Evolutionary conservation across 2,113 vertebrate genomes (phyloP).

Genomic region (Petrocephalus microphthalmus): DNA sequence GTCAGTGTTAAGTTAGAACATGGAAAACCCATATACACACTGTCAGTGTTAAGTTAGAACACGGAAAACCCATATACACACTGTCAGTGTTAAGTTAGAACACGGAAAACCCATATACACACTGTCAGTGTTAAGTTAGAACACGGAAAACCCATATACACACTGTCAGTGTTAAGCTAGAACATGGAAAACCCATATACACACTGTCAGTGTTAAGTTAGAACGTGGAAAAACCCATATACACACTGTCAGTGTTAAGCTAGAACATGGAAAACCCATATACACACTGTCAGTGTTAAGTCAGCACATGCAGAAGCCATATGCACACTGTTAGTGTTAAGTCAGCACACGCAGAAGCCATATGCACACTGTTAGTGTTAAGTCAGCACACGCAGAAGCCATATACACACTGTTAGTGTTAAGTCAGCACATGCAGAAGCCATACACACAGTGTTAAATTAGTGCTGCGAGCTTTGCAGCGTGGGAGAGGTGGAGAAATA

Average conservation of each 20-base stretch:
- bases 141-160: neutral
- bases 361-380: no score
- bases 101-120: neutral
- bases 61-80: neutral
- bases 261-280: neutral
- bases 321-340: no score
- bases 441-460: neutral
- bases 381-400: no score
- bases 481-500: neutral
- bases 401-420: neutral
- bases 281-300: no score
- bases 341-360: no score
- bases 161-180: neutral
- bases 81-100: neutral
- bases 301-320: no score
- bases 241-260: neutral
- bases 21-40: no score
- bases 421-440: neutral
- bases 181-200: neutral
- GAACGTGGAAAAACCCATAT: neutral
- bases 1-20: neutral
- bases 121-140: neutral
- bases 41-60: neutral
- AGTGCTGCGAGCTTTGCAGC: neutral
- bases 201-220: neutral